These are phyloP conservation scores for Procavia capensis DNA, from an alignment of 2,113 vertebrate species.

Conservation along the genomic window DNA sequence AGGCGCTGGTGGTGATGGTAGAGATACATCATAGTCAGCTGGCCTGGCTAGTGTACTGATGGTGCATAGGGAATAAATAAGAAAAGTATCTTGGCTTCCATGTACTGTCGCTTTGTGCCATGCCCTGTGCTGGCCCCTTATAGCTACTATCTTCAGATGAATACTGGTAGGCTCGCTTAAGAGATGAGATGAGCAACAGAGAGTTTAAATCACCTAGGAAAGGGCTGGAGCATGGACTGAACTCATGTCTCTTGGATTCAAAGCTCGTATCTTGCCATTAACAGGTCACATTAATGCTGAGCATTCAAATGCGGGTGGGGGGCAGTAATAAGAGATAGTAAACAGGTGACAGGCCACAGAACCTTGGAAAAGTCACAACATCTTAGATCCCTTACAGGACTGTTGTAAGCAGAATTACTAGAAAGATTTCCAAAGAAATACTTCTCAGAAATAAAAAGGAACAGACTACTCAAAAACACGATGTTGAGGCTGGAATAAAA, in stretches of 20 bases:
- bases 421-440: conserved; percentile 12
- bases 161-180: background rate
- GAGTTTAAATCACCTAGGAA: conserved; percentile 16
- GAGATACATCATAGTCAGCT: background rate
- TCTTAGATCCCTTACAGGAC: background rate
- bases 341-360: background rate
- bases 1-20: background rate
- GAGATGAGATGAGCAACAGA: background rate
- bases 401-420: background rate
- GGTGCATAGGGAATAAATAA: background rate
- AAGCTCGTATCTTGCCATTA: background rate
- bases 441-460: conserved; percentile 12
- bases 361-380: background rate
- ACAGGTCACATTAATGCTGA: background rate
- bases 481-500: background rate
- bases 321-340: background rate
- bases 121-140: background rate
- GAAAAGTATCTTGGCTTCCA: background rate
- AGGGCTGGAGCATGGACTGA: background rate
- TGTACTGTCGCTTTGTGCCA: background rate
- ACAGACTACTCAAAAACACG: background rate
- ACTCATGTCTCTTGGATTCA: background rate
- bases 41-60: background rate
- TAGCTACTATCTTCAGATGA: background rate
- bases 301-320: background rate